These are phyloP conservation scores for Cataglyphis altisquamis DNA, from an alignment of 2,888 invertebrate genomes.

Conservation along the genomic window DNA sequence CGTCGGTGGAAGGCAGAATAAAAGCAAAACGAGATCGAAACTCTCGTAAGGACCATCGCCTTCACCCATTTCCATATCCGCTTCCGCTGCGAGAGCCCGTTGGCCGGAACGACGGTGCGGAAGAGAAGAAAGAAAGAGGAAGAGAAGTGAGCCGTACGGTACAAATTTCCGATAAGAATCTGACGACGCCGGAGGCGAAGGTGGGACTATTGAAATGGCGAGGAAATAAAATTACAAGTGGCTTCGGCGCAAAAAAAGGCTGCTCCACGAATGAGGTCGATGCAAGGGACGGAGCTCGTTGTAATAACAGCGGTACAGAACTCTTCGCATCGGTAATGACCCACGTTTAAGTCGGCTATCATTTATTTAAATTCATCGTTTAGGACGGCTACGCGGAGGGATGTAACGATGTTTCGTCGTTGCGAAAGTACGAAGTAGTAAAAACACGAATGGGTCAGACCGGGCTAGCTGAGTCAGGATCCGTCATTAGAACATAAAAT, in stretches of 20 bases:
- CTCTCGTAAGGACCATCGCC: constrained; percentile 70
- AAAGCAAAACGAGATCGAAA: constrained; percentile 77
- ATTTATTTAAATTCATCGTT: constrained; percentile 83
- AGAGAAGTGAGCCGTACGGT: constrained; percentile 60
- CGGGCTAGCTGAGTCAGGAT: constrained; percentile 2
- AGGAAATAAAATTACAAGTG: constrained; percentile 81
- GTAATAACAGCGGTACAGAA: constrained; percentile 63
- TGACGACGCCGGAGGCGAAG: constrained; percentile 63
- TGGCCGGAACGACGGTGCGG: constrained; percentile 23
- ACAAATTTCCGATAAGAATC: constrained; percentile 83
- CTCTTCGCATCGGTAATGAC: constrained; percentile 80
- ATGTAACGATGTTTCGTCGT: constrained; percentile 33
- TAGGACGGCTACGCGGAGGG: constrained; percentile 59
- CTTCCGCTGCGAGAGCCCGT: constrained; percentile 38
- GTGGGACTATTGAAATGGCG: constrained; percentile 56
- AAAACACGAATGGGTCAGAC: constrained; percentile 18
- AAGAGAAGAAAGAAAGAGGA: constrained; percentile 33
- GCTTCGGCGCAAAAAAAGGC: constrained; percentile 51
- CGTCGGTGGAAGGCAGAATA: constrained; percentile 73
- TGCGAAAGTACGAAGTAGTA: constrained; percentile 17
- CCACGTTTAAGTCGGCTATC: constrained; percentile 81
- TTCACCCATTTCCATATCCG: constrained; percentile 79
- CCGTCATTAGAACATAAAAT: background rate
- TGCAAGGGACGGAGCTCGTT: constrained; percentile 16
- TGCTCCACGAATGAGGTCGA: constrained; percentile 32